Base-by-base conservation (phyloP, 2,888 invertebrate species). In the Synanthedon formicaeformis region DNA sequence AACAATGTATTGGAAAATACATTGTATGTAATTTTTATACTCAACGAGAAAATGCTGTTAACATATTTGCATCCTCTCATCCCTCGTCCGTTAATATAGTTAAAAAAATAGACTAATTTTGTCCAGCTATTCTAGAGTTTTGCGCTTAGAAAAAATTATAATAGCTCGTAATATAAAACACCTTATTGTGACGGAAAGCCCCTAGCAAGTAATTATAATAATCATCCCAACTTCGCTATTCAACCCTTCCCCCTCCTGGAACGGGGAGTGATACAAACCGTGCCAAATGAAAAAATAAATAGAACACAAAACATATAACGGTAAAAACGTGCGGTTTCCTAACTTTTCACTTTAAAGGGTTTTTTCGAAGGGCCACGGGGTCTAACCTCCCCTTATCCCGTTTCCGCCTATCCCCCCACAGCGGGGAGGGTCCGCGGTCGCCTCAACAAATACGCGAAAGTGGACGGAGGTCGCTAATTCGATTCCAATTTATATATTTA, bases 291-390 rank as follows among this genome's bases (percentile, higher is more conserved):
- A 49, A 50, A 53, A 53, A 50, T 54, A 58, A 57, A 58, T 60
- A 59, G 55, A 55, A 57, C 52, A 51, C 53, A 52, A 52, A 54
- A 57, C 54, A 57, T 53, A 58, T 54, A 53, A 40, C 45, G 49
- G 23, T 51, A 51, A 49, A 41, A 27, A 62, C 62, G 56, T 60
- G 62, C 59, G 61, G 64, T 66, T 66, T 66, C 62, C 71, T 67
- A 77, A 78, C 76, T 78, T 77, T 76, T 73, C 71, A 75, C 75
- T 77, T 66, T 72, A 73, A 78, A 76, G 74, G 55, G 76, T 76
- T 78, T 78, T 78, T 79, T 73, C 72, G 71, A 71, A 66, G 75
- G 64, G 58, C 60, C 60, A 54, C 48, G 54, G 58, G 45, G 48
- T 51, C 57, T 59, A 48, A 10, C 34, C 51, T 52, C 55, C 60